phyloP scores from a whole-genome alignment of 2,113 vertebrate species.

The Semicossyphus pulcher region DNA sequence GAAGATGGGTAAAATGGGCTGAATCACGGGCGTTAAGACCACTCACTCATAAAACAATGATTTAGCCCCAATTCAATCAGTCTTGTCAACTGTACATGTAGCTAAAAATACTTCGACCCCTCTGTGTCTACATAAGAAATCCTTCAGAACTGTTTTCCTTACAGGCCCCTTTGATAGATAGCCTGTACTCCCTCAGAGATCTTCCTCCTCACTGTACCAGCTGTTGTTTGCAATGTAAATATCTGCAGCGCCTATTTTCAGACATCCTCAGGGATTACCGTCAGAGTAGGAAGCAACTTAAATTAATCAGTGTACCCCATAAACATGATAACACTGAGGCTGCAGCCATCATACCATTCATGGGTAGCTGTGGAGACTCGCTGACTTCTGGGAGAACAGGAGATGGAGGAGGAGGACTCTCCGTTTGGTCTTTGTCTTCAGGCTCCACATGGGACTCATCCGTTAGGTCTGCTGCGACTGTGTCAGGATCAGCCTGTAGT shows the following conservation, averaged over 20 bases:
- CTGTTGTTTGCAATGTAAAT: constrained; percentile 62
- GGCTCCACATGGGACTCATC: constrained; percentile 19
- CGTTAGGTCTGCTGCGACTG: not conserved
- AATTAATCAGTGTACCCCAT: constrained; percentile 37
- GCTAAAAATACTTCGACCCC: constrained; percentile 36
- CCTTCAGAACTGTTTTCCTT: constrained; percentile 21
- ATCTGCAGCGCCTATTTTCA: constrained; percentile 60
- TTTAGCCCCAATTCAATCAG: not conserved
- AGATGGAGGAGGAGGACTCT: constrained; percentile 33
- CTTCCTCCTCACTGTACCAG: constrained; percentile 45
- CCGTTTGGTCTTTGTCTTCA: constrained; percentile 4
- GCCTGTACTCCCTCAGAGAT: constrained; percentile 33
- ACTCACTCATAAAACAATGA: not conserved
- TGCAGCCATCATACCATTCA: constrained; percentile 68
- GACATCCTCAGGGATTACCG: constrained; percentile 46
- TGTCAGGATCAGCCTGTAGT: constrained; percentile 25
- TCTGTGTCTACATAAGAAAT: constrained; percentile 30
- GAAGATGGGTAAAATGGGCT: not conserved
- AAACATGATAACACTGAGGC: constrained; percentile 11
- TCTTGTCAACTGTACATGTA: not conserved
- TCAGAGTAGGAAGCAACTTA: constrained; percentile 54
- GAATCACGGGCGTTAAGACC: not conserved
- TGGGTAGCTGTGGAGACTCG: constrained; percentile 39
- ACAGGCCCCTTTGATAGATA: constrained; percentile 26
- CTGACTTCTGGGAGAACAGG: constrained; percentile 43